Evolutionary conservation across 2,888 invertebrate genomes (phyloP).

Genomic region (Eristalis pertinax): DNA sequence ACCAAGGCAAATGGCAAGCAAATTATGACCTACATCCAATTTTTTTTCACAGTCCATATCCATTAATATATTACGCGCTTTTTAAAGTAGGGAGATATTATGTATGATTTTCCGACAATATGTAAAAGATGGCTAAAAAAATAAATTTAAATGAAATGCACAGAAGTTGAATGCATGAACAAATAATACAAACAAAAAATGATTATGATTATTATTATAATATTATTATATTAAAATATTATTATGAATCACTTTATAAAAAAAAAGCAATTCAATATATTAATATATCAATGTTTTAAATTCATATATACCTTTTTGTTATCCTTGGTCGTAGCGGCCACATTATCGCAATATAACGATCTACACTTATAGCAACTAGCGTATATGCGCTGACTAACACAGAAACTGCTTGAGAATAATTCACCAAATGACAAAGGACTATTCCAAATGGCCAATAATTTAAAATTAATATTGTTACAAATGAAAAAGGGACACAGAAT

Average conservation of each 20-base stretch:
- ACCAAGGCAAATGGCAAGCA: background rate
- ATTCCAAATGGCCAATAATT: slow-evolving; percentile 95
- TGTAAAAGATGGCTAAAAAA: no score
- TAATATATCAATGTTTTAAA: no score
- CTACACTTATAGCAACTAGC: slow-evolving; percentile 93
- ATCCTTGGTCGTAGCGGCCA: slow-evolving; percentile 92
- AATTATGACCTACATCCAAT: no score
- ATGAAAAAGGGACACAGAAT: slow-evolving; percentile 95
- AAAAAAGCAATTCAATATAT: background rate
- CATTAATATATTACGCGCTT: no score
- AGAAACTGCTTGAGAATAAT: slow-evolving; percentile 90
- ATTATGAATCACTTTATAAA: no score
- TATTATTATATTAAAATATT: no score
- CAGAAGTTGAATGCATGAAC: no score
- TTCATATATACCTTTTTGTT: slow-evolving; percentile 84
- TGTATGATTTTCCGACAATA: no score
- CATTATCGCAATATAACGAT: slow-evolving; percentile 95
- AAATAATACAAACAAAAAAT: background rate
- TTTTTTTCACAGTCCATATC: no score
- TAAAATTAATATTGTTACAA: slow-evolving; percentile 89
- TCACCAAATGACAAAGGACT: slow-evolving; percentile 90
- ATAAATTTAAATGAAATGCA: background rate
- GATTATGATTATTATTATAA: no score
- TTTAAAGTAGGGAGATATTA: no score
- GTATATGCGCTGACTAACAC: slow-evolving; percentile 94